Evolutionary conservation across 2,888 invertebrate genomes (phyloP), one percentile per base, ranked within the genome.

Genomic region (Pseudeuparius sepicola): DNA sequence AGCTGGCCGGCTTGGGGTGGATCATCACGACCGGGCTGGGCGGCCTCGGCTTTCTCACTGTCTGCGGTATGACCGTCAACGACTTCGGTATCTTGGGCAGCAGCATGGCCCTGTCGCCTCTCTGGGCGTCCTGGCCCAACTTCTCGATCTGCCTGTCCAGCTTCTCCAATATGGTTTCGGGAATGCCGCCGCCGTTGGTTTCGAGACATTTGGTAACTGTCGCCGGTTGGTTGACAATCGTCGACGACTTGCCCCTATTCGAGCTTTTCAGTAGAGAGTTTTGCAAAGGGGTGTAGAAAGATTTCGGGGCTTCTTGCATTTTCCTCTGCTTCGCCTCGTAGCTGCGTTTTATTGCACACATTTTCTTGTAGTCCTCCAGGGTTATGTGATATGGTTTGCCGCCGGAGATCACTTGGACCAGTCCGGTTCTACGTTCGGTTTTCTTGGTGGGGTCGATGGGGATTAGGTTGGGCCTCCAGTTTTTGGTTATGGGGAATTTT

Each of bases 71-170:
- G 34, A 86, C 83, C 1, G 85, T 85, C 46, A 86, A 58, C 2
- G 82, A 81, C 57, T 79, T 83, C 15, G 86, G 86, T 55, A 85
- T 82, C 61, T 81, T 82, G 30, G 84, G 82, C 66, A 85, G 64
- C 34, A 74, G 63, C 56, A 68, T 58, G n/a, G n/a, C n/a, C n/a
- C 20, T 20, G 6, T 20, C 7, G 6, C 20, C 20, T 20, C n/a
- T 20, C n/a, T 20, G 7, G 11, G 34, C 4, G 13, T 12, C 6
- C 4, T 59, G 38, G 20, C 59, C 60, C 29, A 65, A 46, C 47
- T 63, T 57, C 40, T 64, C 63, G 31, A 68, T 65, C 39, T 66
- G 66, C 38, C 59, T 62, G 43, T 68, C 68, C 9, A 67, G 51
- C 30, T 55, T 63, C 36, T 67, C 67, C 25, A 67, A 48, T 35